Conservation (phyloP, 2,113 vertebrate genomes). For the Xyrauchen texanus region DNA sequence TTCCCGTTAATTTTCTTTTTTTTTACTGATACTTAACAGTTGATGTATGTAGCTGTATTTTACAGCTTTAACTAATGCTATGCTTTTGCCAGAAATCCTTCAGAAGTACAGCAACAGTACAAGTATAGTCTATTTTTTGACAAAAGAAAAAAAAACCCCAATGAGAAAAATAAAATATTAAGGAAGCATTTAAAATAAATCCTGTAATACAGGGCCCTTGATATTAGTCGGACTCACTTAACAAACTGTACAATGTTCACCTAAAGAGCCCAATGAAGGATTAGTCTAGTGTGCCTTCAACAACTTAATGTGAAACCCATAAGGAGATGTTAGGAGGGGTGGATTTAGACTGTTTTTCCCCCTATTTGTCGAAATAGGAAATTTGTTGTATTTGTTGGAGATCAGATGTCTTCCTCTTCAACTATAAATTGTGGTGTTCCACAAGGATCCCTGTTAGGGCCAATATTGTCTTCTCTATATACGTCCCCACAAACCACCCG, state of each 20-base stretch:
- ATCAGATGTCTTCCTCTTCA: too few species aligned
- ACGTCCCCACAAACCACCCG: too few species aligned
- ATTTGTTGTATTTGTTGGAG: too few species aligned
- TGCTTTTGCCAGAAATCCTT: conserved; percentile 69
- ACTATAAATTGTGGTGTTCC: too few species aligned
- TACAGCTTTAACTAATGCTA: conserved; percentile 73
- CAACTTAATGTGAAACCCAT: too few species aligned
- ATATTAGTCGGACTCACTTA: conserved; percentile 50
- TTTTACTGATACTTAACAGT: conserved; percentile 72
- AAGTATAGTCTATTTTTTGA: conserved; percentile 44
- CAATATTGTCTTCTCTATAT: too few species aligned
- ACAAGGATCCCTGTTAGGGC: too few species aligned
- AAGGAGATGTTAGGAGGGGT: too few species aligned
- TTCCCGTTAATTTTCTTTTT: conserved; percentile 72
- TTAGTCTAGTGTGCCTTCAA: conserved; percentile 51
- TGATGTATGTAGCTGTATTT: conserved; percentile 71
- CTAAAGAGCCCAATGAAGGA: conserved; percentile 1
- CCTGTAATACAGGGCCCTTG: conserved; percentile 43
- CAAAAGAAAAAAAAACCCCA: conserved; percentile 35
- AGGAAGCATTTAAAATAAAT: conserved; percentile 56
- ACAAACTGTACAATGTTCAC: conserved; percentile 1
- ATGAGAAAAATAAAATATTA: conserved; percentile 41
- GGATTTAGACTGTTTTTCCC: too few species aligned
- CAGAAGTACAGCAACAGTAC: conserved; percentile 49
- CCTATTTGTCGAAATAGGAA: too few species aligned